phyloP scores from a whole-genome alignment of 2,113 vertebrate genomes.

The Hystrix brachyura region DNA sequence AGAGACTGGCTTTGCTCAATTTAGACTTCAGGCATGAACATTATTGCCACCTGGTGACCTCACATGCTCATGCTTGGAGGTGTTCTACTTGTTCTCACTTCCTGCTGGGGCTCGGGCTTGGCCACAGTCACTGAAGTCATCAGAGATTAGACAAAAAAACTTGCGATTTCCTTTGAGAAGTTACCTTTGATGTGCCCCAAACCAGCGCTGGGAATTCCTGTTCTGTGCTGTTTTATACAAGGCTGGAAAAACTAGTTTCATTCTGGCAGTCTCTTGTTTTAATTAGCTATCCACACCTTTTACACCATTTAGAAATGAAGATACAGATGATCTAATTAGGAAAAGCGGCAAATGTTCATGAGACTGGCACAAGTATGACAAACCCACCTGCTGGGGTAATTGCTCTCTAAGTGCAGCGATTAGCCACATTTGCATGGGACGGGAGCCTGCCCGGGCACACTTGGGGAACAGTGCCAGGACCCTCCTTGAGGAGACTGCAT shows the following conservation, averaged over 20 bases:
- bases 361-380: neutral
- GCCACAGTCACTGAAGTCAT: neutral
- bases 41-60: neutral
- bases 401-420: neutral
- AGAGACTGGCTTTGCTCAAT: neutral
- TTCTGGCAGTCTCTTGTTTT: neutral
- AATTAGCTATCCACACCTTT: constrained; percentile 2
- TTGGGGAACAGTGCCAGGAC: neutral
- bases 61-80: neutral
- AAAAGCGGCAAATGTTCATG: neutral
- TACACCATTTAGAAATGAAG: constrained; percentile 33
- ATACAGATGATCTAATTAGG: constrained; percentile 25
- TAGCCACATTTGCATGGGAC: neutral
- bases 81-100: neutral
- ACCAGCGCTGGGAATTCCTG: neutral
- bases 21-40: neutral
- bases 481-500: neutral
- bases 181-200: neutral
- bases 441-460: neutral
- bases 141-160: neutral
- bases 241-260: neutral
- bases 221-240: neutral
- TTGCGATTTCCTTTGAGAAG: neutral
- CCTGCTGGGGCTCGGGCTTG: no score
- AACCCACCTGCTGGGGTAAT: constrained; percentile 23